Base-by-base conservation (phyloP, 2,888 invertebrate species). In the Agriopis aurantiaria region DNA sequence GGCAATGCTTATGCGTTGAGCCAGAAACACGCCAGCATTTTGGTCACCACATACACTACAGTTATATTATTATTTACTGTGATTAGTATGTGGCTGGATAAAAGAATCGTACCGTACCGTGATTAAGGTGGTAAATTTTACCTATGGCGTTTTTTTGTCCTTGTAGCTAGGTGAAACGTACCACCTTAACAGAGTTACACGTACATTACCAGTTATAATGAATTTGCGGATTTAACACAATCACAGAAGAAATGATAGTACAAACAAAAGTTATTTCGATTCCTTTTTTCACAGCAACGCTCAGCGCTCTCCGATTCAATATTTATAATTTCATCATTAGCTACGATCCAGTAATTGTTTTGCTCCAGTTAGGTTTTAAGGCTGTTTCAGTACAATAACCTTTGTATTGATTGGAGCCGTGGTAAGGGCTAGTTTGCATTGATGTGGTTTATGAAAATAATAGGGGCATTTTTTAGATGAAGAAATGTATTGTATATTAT, bases 351-450 rank as follows among this genome's bases (percentile, higher is more conserved):
- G 77, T 80, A 82, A 81, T 79, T 73, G 79, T 75, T 78, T 80
- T 82, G 84, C 75, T 82, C 84, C 71, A 85, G 80, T 82, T 83
- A 81, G 81, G 83, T 79, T 68, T 66, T 83, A 82, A 77, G 89
- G 87, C 81, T 68, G 57, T 70, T 69, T 58, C 64, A 55, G 74
- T 67, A 33, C 88, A 82, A 85, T 83, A 88, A 89, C 88, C 89
- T 75, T 71, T 66, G 70, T 82, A 89, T 89, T 83, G 89, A 91
- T 90, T 87, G 78, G 76, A 46, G 3, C 49, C 8, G 43, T 9
- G n/a, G 41, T 60, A 55, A 58, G 48, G 46, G 58, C 33, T 8
- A 41, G 11, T 51, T 46, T 55, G 45, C 41, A 62, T 12, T 53
- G 40, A 55, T 41, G 17, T 52, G 52, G 0, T 33, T 33, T 33